phyloP scores from a whole-genome alignment of 1,140 invertebrate genomes.

The Acromyrmex echinatior region DNA sequence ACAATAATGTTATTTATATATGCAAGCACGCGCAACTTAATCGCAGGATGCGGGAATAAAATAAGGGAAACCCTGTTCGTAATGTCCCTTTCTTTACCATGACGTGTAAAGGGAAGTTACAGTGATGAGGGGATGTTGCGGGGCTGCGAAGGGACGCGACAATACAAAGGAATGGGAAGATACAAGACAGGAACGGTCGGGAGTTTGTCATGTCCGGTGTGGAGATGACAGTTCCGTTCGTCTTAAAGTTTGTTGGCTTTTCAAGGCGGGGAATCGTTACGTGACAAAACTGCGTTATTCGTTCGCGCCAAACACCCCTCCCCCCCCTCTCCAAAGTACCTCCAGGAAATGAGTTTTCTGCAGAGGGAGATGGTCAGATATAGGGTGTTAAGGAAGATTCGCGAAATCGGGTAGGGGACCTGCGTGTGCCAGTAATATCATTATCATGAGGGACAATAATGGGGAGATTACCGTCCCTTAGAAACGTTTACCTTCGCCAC shows the following conservation, averaged over 20 bases:
- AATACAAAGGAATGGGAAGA: slow-evolving; percentile 31
- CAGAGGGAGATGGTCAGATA: not conserved
- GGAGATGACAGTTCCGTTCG: slow-evolving; percentile 82
- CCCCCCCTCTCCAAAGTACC: not conserved
- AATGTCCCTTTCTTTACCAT: slow-evolving; percentile 44
- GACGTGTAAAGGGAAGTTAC: slow-evolving; percentile 51
- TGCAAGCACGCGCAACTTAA: slow-evolving; percentile 18
- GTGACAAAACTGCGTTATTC: slow-evolving; percentile 80
- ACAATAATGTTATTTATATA: not conserved
- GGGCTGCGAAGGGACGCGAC: slow-evolving; percentile 28
- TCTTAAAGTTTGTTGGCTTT: slow-evolving; percentile 80
- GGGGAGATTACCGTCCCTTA: slow-evolving; percentile 57
- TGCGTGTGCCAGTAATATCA: slow-evolving; percentile 60
- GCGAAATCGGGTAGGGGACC: not conserved
- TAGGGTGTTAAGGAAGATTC: slow-evolving; percentile 21
- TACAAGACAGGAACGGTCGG: slow-evolving; percentile 65
- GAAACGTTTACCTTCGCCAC: slow-evolving; percentile 15
- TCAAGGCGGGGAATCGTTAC: slow-evolving; percentile 75
- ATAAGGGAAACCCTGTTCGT: slow-evolving; percentile 12
- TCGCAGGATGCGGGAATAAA: slow-evolving; percentile 29
- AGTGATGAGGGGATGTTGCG: slow-evolving; percentile 22
- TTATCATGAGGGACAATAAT: slow-evolving; percentile 65
- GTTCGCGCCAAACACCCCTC: slow-evolving; percentile 34
- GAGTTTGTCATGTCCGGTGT: slow-evolving; percentile 82
- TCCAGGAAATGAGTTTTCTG: slow-evolving; percentile 74